A percentile compares a stretch with the other conserved stretches of the same genome.
These are phyloP conservation scores for Hapalemur alaotrensis DNA, from an alignment of 2,797 vertebrate species.

Conservation along the genomic window DNA sequence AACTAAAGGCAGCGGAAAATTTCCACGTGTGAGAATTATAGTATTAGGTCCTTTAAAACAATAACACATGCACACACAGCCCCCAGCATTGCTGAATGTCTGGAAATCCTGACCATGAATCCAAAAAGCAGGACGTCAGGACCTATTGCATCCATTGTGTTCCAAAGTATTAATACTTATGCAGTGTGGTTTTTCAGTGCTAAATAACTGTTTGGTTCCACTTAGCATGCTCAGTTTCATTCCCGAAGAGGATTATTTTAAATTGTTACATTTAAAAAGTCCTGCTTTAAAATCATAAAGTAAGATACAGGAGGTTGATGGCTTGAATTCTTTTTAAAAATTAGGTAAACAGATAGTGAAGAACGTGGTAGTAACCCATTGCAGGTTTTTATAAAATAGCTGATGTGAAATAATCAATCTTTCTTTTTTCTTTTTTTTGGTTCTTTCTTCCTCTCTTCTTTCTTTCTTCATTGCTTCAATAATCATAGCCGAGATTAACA, in stretches of 20 bases:
- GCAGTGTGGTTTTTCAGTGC: background rate
- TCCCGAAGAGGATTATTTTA: background rate
- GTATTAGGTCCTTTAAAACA: conserved; percentile 37
- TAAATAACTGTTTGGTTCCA: background rate
- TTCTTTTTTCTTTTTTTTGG: background rate
- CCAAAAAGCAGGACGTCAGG: background rate
- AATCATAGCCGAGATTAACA: background rate
- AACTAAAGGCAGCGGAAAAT: conserved; percentile 58
- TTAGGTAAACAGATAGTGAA: background rate
- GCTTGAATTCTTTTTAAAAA: conserved; percentile 17
- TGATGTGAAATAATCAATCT: background rate
- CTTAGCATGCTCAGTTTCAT: background rate
- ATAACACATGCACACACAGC: background rate
- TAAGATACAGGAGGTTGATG: background rate
- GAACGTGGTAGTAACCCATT: background rate
- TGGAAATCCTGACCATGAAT: conserved; percentile 6
- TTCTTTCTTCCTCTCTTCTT: background rate
- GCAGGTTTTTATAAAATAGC: background rate
- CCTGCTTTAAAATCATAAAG: conserved; percentile 13
- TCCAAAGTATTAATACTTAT: background rate
- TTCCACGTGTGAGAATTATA: conserved; percentile 38
- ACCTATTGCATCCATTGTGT: background rate
- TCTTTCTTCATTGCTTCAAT: background rate
- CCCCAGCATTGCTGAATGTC: conserved; percentile 8
- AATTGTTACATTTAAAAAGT: background rate